A percentile compares a stretch with the other conserved stretches of the same genome.
Conservation (phyloP, 1,140 invertebrate species). For the Heliconius hermathena region DNA sequence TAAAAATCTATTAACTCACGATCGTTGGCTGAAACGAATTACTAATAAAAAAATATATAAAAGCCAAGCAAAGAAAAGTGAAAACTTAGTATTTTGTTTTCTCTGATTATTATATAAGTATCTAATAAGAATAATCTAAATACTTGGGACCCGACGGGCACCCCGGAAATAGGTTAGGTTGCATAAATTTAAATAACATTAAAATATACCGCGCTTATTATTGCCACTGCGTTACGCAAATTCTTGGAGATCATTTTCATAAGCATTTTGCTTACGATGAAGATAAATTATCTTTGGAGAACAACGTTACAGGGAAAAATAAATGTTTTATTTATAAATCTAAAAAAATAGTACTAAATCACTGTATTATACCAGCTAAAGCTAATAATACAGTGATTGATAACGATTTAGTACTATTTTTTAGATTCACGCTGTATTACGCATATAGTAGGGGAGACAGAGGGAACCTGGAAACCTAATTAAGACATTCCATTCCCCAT, state of each 20-base stretch:
- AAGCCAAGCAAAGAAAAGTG: too few species aligned
- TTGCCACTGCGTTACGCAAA: conserved; percentile 1
- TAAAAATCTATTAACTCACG: too few species aligned
- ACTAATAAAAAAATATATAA: not conserved
- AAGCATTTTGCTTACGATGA: conserved; percentile 9
- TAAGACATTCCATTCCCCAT: too few species aligned
- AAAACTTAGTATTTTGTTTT: not conserved
- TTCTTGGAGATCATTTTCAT: conserved; percentile 6
- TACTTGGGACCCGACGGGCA: not conserved
- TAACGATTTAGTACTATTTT: not conserved
- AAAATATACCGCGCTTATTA: conserved; percentile 12
- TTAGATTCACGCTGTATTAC: too few species aligned
- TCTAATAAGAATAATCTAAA: conserved; percentile 1
- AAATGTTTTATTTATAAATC: not conserved
- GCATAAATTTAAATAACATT: conserved; percentile 12
- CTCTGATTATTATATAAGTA: conserved; percentile 6
- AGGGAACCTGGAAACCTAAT: too few species aligned
- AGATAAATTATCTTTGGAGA: conserved; percentile 4
- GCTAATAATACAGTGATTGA: not conserved
- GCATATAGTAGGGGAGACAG: too few species aligned
- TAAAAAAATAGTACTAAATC: too few species aligned
- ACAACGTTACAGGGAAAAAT: not conserved
- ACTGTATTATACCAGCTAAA: too few species aligned
- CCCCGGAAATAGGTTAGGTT: conserved; percentile 6
- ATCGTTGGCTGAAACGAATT: not conserved